phyloP scores from a whole-genome alignment of 2,113 vertebrate genomes.

The Microcebus ravelobensis region DNA sequence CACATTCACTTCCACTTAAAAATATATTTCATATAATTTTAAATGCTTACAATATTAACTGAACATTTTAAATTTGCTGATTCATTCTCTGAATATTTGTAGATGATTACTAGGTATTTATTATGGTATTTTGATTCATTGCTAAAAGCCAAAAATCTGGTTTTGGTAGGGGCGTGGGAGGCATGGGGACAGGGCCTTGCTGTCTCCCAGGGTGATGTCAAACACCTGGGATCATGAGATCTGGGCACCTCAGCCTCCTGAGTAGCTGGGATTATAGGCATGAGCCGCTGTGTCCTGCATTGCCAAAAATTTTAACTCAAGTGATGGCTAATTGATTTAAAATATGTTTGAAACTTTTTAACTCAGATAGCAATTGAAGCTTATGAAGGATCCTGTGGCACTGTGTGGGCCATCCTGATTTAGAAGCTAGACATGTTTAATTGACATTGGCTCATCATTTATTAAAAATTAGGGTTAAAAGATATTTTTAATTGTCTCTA shows the following conservation, averaged over 20 bases:
- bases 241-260: too few relatives aligned
- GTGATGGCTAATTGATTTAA: slow-evolving; percentile 23
- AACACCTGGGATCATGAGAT: too few relatives aligned
- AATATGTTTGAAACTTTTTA: slow-evolving; percentile 55
- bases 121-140: slow-evolving; percentile 45
- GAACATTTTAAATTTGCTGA: background rate
- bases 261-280: too few relatives aligned
- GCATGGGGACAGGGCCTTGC: too few relatives aligned
- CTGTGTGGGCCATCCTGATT: slow-evolving; percentile 11
- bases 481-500: slow-evolving; percentile 64
- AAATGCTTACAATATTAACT: background rate
- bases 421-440: slow-evolving; percentile 60
- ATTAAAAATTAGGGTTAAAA: slow-evolving; percentile 73
- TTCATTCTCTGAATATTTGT: slow-evolving; percentile 10
- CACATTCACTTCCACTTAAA: background rate
- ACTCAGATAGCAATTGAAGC: slow-evolving; percentile 61
- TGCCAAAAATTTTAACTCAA: slow-evolving; percentile 64
- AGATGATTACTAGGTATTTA: slow-evolving; percentile 55
- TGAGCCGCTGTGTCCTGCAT: background rate
- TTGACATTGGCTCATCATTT: slow-evolving; percentile 60
- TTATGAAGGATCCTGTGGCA: slow-evolving; percentile 42
- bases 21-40: background rate
- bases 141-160: slow-evolving; percentile 17
- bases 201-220: too few relatives aligned
- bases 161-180: too few relatives aligned